Evolutionary conservation across 1,140 invertebrate genomes (phyloP), one percentile per base, ranked within the genome.

Genomic region (Brachionus asplanchnoidis): DNA sequence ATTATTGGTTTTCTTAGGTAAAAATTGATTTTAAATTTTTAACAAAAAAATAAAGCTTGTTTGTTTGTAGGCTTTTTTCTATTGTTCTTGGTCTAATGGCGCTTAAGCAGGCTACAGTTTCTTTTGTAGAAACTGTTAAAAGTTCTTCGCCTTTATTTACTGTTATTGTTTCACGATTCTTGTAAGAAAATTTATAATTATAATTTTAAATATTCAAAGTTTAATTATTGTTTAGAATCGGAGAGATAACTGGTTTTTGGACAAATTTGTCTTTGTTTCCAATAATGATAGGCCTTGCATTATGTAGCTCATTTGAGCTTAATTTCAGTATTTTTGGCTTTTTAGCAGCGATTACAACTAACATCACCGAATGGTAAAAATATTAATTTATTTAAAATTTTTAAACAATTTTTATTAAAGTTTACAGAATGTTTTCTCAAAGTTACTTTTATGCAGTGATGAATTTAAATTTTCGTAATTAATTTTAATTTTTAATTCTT

Each of bases 121-220:
- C 94, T 88, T 95, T 95, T 89, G 94, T 94, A 44, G 94, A 95
- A 89, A 95, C 94, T 20, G 93, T 95, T 17, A 95, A 95, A 89
- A 94, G 93, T 90, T 94, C 94, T 28, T 94, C 94, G 26, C 94
- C 94, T 84, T 90, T 95, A 40, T 95, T 95, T 88, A 95, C 94
- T 60, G 94, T 95, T 78, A 88, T 94, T 46, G 94, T 95, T 86
- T 93, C 94, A 60, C 91, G 92, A 90, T 89, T 93, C 36, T 85
- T 92, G 87, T 90, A 94, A 88, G 93, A 93, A 92, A 90, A 92
- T 87, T 86, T 9, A 17, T 0, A 23, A 17, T 32, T 12, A 44
- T 26, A n/a, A 36, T 60, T 56, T 23, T 7, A 3, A 26, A 36
- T 28, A 50, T 66, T 60, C 3, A 56, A 23, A 46, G n/a, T 36